A percentile compares a stretch with the other conserved stretches of the same genome.
These are phyloP conservation scores for Denticeps clupeoides DNA, from an alignment of 2,797 vertebrate species.

Conservation along the genomic window DNA sequence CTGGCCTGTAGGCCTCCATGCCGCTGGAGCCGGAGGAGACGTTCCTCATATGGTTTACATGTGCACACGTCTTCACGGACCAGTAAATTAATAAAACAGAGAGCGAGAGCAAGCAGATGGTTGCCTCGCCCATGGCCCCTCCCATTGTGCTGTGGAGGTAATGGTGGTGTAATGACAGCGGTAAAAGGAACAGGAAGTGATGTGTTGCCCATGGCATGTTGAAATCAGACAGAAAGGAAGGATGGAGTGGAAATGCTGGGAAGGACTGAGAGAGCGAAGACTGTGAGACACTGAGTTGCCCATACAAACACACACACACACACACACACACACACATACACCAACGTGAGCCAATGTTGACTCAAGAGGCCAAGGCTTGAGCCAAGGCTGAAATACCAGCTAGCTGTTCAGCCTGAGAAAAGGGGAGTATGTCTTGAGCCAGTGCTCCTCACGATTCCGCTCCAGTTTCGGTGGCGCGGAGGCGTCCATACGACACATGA, in stretches of 20 bases:
- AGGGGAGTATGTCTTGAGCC: background rate
- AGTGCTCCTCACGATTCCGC: no score
- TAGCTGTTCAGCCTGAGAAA: background rate
- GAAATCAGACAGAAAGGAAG: background rate
- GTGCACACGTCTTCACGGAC: background rate
- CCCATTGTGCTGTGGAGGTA: no score
- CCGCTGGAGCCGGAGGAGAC: background rate
- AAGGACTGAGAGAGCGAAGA: no score
- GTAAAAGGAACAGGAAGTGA: constrained; percentile 1
- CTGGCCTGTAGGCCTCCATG: no score
- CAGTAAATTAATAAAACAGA: background rate
- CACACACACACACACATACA: background rate
- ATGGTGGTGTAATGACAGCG: background rate
- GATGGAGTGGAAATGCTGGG: no score
- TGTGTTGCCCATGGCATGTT: background rate
- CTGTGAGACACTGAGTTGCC: background rate
- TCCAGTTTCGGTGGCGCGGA: no score
- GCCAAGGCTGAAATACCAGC: background rate
- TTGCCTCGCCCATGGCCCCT: no score
- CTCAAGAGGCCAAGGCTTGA: constrained; percentile 3
- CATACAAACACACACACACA: background rate
- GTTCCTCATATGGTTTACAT: background rate
- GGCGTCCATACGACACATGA: no score
- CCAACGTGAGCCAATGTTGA: constrained; percentile 15
- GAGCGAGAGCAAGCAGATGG: background rate